phyloP scores from a whole-genome alignment of 1,140 invertebrate genomes.

The Hycleus phaleratus region DNA sequence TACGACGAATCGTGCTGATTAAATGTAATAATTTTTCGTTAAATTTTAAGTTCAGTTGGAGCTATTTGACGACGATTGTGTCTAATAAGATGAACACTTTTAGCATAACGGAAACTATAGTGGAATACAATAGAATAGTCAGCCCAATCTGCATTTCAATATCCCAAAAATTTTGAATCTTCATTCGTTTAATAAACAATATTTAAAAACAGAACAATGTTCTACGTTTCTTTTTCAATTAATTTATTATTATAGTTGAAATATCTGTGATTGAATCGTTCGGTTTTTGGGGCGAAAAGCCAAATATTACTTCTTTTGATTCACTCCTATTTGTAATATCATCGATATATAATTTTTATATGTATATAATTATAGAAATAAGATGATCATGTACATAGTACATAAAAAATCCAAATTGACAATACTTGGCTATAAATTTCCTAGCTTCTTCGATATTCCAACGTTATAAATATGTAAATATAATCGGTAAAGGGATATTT shows the following conservation, averaged over 20 bases:
- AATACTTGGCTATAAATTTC: constrained; percentile 11
- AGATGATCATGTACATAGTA: constrained; percentile 18
- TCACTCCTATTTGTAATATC: constrained; percentile 10
- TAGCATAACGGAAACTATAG: constrained; percentile 29
- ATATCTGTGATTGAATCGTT: constrained; percentile 17
- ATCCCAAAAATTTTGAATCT: constrained; percentile 18
- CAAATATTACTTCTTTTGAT: constrained; percentile 28
- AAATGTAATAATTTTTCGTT: constrained; percentile 6
- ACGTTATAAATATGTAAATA: constrained; percentile 2
- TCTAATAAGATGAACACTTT: constrained; percentile 36
- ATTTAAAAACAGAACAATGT: constrained; percentile 41
- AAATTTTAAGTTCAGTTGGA: constrained; percentile 7
- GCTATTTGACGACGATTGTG: constrained; percentile 30
- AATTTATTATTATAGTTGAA: constrained; percentile 17
- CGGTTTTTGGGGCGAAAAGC: neutral
- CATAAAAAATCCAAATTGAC: constrained; percentile 5
- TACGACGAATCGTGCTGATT: constrained; percentile 22
- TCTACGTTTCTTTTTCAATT: constrained; percentile 20
- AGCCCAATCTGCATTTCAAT: constrained; percentile 27
- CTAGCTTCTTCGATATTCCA: constrained; percentile 7
- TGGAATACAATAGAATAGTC: constrained; percentile 15
- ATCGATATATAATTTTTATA: neutral
- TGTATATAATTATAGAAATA: no score
- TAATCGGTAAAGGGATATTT: constrained; percentile 4
- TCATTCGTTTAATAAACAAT: constrained; percentile 33